Evolutionary conservation across 2,797 vertebrate genomes (phyloP).

Genomic region (Poecile montanus): DNA sequence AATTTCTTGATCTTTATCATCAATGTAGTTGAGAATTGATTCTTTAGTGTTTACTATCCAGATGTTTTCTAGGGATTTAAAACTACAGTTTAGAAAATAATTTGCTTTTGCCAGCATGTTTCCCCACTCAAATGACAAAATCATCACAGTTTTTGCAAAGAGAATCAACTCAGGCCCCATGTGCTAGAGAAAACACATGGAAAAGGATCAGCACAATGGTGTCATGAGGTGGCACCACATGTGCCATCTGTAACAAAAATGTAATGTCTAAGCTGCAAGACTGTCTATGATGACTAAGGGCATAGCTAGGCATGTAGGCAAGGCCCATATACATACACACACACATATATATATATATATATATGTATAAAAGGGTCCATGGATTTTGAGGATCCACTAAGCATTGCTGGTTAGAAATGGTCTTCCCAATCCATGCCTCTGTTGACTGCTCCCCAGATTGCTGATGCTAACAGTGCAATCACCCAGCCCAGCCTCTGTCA

Average conservation of each 20-base stretch:
- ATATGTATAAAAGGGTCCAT: neutral
- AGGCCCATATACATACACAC: neutral
- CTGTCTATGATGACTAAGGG: rapidly evolving
- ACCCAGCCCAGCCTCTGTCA: neutral
- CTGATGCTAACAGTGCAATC: neutral
- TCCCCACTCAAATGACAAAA: neutral
- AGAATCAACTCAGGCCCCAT: neutral
- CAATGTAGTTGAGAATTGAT: neutral
- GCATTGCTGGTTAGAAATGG: neutral
- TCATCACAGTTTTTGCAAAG: neutral
- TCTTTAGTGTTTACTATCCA: neutral
- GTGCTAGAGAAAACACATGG: neutral
- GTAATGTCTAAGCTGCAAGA: neutral
- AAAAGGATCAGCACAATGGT: neutral
- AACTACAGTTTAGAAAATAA: neutral
- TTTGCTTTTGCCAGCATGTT: neutral
- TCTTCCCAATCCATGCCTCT: rapidly evolving
- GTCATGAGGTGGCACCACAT: neutral
- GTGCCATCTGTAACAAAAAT: neutral
- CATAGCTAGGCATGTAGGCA: neutral
- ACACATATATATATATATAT: neutral
- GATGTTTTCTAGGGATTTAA: neutral
- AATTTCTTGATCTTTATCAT: neutral
- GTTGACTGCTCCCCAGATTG: neutral
- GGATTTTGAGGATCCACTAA: neutral